A percentile compares a stretch with the other conserved stretches of the same genome.
These are phyloP conservation scores for Oophaga sylvatica DNA, from an alignment of 2,797 vertebrate species.

Conservation along the genomic window DNA sequence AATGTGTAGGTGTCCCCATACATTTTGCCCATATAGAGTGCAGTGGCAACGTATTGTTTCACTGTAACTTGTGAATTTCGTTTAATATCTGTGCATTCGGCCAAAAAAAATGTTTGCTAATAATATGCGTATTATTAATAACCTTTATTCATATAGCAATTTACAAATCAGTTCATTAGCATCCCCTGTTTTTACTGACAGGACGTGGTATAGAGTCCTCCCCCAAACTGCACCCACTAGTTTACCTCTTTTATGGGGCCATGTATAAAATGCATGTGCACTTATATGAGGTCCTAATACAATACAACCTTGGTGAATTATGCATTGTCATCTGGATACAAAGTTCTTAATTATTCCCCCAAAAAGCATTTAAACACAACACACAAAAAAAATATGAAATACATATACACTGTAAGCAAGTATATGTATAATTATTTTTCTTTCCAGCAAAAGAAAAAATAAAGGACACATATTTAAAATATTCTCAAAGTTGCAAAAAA, in stretches of 20 bases:
- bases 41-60: too few species aligned
- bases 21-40: too few species aligned
- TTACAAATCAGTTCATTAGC: not conserved
- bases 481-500: conserved; percentile 57
- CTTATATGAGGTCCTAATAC: not conserved
- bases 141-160: conserved; percentile 16
- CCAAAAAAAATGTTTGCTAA: not conserved
- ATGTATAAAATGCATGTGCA: not conserved
- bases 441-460: conserved; percentile 61
- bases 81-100: not conserved
- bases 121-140: not conserved
- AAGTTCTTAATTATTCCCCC: not conserved
- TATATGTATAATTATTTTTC: conserved; percentile 63
- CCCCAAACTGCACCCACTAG: not conserved
- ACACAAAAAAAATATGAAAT: conserved; percentile 43
- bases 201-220: not conserved
- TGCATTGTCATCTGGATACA: not conserved
- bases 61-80: too few species aligned
- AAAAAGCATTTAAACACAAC: conserved; percentile 17
- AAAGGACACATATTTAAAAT: conserved; percentile 59
- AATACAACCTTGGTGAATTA: not conserved
- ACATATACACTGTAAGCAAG: conserved; percentile 51
- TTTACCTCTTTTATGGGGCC: not conserved
- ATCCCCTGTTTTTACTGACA: not conserved
- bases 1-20: too few species aligned